Evolutionary conservation across 2,888 invertebrate species (phyloP).

Genomic region (Cephus pygmeus): DNA sequence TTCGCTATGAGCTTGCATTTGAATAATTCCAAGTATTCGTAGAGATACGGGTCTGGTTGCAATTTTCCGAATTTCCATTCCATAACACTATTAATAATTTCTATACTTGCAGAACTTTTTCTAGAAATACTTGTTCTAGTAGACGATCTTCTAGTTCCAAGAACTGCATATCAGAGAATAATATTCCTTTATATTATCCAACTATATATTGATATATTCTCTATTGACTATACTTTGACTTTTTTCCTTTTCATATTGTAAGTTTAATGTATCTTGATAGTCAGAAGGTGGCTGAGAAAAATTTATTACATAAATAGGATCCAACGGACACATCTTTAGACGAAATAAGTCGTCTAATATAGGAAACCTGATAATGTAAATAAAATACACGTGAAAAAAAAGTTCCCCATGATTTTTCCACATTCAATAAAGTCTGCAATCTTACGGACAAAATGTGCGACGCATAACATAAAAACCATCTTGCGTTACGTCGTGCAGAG

Average conservation of each 20-base stretch:
- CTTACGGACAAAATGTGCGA: conserved; percentile 49
- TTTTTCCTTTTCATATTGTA: not conserved
- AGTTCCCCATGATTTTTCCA: not conserved
- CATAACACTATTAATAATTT: conserved; percentile 5
- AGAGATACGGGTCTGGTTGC: conserved; percentile 45
- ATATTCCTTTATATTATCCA: not conserved
- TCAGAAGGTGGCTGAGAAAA: conserved; percentile 21
- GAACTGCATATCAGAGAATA: not conserved
- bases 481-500: conserved; percentile 72
- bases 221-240: not conserved
- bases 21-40: conserved; percentile 43
- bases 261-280: not conserved
- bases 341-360: conserved; percentile 53
- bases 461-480: conserved; percentile 59
- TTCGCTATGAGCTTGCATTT: conserved; percentile 40
- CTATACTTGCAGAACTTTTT: not conserved
- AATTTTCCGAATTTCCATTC: conserved; percentile 47
- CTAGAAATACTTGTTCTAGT: not conserved
- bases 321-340: conserved; percentile 47
- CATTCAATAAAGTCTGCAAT: conserved; percentile 5
- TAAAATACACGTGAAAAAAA: not conserved
- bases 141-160: not conserved
- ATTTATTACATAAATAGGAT: conserved; percentile 55
- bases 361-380: conserved; percentile 44
- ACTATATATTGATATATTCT: not conserved